These are phyloP conservation scores for Hemicentrotus pulcherrimus DNA, from an alignment of 35 echinoderm and acorn worm species.

Conservation along the genomic window DNA sequence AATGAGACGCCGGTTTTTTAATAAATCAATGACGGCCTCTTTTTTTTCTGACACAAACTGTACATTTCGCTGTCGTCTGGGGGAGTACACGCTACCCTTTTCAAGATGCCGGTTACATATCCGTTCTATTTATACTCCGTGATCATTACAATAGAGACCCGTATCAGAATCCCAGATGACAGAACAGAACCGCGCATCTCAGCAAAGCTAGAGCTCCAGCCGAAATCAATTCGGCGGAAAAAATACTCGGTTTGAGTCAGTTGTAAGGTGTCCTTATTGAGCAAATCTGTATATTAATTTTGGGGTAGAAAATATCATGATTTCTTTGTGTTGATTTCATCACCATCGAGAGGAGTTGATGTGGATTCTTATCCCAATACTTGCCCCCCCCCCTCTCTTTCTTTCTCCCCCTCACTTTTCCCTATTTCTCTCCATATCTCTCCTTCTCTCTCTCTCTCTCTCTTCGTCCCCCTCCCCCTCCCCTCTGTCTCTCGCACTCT, in stretches of 20 bases:
- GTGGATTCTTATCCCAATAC: background rate
- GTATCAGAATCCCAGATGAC: background rate
- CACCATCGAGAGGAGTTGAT: background rate
- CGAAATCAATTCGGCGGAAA: background rate
- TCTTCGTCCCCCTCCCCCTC: background rate
- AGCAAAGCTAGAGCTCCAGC: background rate
- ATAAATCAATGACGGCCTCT: no score
- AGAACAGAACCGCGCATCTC: background rate
- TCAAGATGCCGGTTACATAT: conserved; percentile 37
- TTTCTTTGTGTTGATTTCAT: conserved; percentile 25
- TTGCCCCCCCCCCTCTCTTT: background rate
- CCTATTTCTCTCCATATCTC: background rate
- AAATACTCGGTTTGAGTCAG: background rate
- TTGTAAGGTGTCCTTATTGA: background rate
- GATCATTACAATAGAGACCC: conserved; percentile 20
- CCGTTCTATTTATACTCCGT: conserved; percentile 38
- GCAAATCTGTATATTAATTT: background rate
- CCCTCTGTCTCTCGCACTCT: background rate
- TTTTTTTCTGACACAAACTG: background rate
- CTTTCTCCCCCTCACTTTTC: background rate
- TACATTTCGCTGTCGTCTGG: background rate
- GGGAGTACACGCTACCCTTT: background rate
- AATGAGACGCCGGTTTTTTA: no score
- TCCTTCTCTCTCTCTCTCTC: background rate
- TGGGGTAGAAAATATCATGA: background rate